Percentiles rank a stretch among this genome's conserved stretches.
Evolutionary conservation across 2,797 vertebrate genomes (phyloP).

Genomic region (Peromyscus aztecus): DNA sequence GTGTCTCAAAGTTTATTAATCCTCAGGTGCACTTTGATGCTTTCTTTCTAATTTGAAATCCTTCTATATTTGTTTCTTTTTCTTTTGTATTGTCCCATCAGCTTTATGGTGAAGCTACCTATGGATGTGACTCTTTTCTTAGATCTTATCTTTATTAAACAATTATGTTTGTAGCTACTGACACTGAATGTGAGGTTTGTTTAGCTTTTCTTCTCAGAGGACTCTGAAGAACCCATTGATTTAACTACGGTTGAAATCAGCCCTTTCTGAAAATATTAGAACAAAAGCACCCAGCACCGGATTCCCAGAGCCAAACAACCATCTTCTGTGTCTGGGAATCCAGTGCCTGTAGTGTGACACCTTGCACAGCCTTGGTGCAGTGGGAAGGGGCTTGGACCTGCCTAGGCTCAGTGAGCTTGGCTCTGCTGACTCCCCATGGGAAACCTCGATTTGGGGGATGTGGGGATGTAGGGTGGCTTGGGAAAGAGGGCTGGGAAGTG

Average conservation of each 20-base stretch:
- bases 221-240: conserved; percentile 68
- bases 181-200: conserved; percentile 56
- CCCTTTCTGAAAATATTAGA: conserved; percentile 54
- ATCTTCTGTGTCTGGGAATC: too few species aligned
- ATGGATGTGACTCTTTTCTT: not conserved
- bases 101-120: conserved; percentile 18
- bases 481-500: too few species aligned
- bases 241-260: conserved; percentile 67
- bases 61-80: not conserved
- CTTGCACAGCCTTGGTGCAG: too few species aligned
- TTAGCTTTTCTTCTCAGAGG: conserved; percentile 69
- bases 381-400: too few species aligned
- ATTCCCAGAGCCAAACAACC: too few species aligned
- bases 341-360: too few species aligned
- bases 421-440: too few species aligned
- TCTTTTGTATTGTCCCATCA: not conserved
- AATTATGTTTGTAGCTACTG: conserved; percentile 41
- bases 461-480: too few species aligned
- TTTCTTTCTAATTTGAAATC: conserved; percentile 45
- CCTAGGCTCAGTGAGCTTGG: too few species aligned
- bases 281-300: not conserved
- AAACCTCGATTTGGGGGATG: too few species aligned
- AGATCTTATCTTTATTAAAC: conserved; percentile 59
- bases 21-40: conserved; percentile 22
- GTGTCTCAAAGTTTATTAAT: conserved; percentile 12